Evolutionary conservation across 2,113 vertebrate species (phyloP).

Genomic region (Neotoma lepida): DNA sequence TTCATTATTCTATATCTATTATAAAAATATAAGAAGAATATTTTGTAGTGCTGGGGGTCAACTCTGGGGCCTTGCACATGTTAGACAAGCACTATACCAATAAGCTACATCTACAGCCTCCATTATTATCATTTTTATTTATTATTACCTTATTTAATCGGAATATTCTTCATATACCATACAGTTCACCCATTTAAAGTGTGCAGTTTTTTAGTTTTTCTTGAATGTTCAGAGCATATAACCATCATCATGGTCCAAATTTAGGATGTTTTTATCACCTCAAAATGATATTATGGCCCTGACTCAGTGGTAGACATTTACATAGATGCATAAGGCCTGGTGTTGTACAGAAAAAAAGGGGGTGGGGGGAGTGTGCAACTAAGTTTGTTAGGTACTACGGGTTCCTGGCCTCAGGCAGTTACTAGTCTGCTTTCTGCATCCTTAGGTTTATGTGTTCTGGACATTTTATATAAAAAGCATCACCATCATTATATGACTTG

Average conservation of each 20-base stretch:
- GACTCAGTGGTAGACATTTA: background rate
- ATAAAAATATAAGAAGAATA: background rate
- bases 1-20: background rate
- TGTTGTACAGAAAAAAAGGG: background rate
- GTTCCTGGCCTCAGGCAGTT: background rate
- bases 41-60: background rate
- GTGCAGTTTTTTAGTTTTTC: background rate
- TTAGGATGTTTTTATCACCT: constrained; percentile 34
- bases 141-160: background rate
- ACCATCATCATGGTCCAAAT: background rate
- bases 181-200: background rate
- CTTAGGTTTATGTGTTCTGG: background rate
- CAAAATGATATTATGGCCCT: background rate
- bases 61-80: no score
- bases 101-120: background rate
- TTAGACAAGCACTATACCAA: background rate
- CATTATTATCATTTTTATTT: background rate
- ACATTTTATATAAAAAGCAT: background rate
- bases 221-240: constrained; percentile 27
- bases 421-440: background rate
- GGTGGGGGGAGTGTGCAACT: background rate
- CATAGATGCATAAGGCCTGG: background rate
- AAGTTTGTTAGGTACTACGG: background rate
- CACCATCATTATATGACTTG: background rate
- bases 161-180: background rate